A percentile compares a stretch with the other conserved stretches of the same genome.
phyloP scores from a whole-genome alignment of 2,888 invertebrate genomes.

The Fragum sueziense region DNA sequence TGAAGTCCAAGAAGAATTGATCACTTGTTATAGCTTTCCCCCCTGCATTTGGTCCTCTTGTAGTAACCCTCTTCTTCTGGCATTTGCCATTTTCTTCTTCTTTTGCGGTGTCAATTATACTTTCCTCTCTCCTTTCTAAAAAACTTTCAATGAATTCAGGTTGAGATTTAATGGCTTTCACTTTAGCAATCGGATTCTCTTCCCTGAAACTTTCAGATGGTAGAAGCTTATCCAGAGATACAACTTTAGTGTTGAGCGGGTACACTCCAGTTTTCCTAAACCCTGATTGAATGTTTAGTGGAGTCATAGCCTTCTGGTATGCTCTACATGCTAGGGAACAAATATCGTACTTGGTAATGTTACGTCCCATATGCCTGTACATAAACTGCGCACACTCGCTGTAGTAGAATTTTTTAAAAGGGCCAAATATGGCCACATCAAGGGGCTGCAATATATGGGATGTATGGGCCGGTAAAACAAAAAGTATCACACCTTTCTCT shows the following conservation, averaged over 20 bases:
- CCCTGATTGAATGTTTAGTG: constrained; percentile 28
- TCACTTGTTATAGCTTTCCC: constrained; percentile 22
- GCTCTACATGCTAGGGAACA: constrained; percentile 32
- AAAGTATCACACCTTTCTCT: constrained; percentile 5
- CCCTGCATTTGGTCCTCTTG: constrained; percentile 1
- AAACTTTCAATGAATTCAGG: constrained; percentile 18
- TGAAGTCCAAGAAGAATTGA: background rate
- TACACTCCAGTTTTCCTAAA: constrained; percentile 36
- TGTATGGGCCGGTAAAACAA: constrained; percentile 6
- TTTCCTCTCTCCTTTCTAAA: constrained; percentile 2
- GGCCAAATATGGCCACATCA: constrained; percentile 42
- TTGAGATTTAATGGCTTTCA: constrained; percentile 6
- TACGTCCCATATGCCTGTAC: constrained; percentile 28
- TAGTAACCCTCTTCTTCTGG: background rate
- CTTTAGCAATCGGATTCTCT: constrained; percentile 14
- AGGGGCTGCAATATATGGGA: constrained; percentile 22
- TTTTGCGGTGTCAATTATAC: background rate
- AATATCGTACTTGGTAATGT: constrained; percentile 36
- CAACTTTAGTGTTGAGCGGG: constrained; percentile 2
- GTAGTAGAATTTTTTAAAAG: constrained; percentile 43
- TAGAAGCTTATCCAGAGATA: background rate
- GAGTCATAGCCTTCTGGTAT: constrained; percentile 25
- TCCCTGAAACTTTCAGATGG: constrained; percentile 25
- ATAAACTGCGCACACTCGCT: constrained; percentile 27
- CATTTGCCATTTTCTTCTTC: background rate